Evolutionary conservation across 2,797 vertebrate genomes (phyloP), one percentile per base, ranked within the genome.

Genomic region (Crocodylus rhombifer): DNA sequence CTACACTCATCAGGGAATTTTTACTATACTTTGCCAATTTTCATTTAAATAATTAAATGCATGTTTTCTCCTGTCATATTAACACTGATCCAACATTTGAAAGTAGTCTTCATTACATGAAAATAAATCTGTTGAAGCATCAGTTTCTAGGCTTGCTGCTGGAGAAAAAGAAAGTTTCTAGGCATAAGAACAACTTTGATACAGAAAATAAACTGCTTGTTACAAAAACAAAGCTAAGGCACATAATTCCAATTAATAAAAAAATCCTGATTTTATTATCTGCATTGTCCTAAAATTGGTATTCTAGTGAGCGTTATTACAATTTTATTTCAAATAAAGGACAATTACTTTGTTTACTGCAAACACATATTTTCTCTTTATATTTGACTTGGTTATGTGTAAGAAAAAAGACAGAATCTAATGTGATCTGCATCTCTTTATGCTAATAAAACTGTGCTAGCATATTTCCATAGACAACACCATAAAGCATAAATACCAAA

Each of bases 341-440:
- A 86, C 11, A 86, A 74, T 42, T n/a, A 7, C 3, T 85, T 91
- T 87, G 75, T 76, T 93, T 92, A 82, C 61, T 73, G 67, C 5
- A 23, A 87, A 55, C 4, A 26, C 15, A 1, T 28, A 88, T 85
- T 92, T 93, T 80, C 25, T 56, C 75, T 78, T 93, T 90, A 83
- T 33, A 91, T 82, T 90, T 76, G n/a, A 88, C 90, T 84, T 73
- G 79, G 51, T 73, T 93, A 69, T 88, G 82, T 69, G 33, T 89
- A 94, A 81, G 83, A 94, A 94, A 91, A 56, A 91, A 88, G 81
- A 36, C 6, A 36, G 60, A 79, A 23, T 91, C 80, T 95, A 92
- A 95, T 95, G 92, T 80, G 86, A 96, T 96, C 96, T 95, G 93
- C 84, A 93, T 96, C 91, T 97, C 93, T 94, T 96, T 94, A 96